phyloP scores from a whole-genome alignment of 1,140 invertebrate species.

The Oreohelix idahoensis region DNA sequence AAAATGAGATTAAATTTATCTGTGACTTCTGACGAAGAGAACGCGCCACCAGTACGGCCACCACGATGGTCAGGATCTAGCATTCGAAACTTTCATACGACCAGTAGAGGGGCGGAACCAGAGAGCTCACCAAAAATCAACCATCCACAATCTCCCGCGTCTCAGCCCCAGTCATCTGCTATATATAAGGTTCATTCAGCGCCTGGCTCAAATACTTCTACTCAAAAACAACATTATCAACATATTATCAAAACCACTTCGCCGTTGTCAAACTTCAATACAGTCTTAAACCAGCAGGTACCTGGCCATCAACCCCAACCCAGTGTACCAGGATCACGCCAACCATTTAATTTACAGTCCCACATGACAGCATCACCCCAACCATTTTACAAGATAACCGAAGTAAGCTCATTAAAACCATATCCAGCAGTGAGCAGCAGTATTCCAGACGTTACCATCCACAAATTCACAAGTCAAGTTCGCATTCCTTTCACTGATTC shows the following conservation, averaged over 20 bases:
- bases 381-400: slow-evolving; percentile 38
- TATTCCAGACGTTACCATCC: slow-evolving; percentile 35
- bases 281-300: not conserved
- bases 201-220: not conserved
- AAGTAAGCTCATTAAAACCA: not conserved
- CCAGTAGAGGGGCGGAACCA: not conserved
- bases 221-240: not conserved
- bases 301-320: slow-evolving; percentile 3
- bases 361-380: not conserved
- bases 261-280: not conserved
- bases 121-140: not conserved
- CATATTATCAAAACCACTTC: not conserved
- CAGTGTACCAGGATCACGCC: not conserved
- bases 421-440: slow-evolving; percentile 36
- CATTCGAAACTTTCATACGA: too few relatives aligned
- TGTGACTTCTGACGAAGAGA: slow-evolving; percentile 66
- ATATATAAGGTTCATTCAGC: not conserved
- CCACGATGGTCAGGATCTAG: too few relatives aligned
- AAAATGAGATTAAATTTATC: slow-evolving; percentile 61
- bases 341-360: too few relatives aligned
- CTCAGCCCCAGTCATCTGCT: not conserved
- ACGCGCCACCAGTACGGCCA: too few relatives aligned
- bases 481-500: slow-evolving; percentile 44
- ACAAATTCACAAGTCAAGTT: slow-evolving; percentile 29
- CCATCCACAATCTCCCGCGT: not conserved